Evolutionary conservation across 2,888 invertebrate genomes (phyloP), one percentile per base, ranked within the genome.

Genomic region (Platycnemis pennipes): DNA sequence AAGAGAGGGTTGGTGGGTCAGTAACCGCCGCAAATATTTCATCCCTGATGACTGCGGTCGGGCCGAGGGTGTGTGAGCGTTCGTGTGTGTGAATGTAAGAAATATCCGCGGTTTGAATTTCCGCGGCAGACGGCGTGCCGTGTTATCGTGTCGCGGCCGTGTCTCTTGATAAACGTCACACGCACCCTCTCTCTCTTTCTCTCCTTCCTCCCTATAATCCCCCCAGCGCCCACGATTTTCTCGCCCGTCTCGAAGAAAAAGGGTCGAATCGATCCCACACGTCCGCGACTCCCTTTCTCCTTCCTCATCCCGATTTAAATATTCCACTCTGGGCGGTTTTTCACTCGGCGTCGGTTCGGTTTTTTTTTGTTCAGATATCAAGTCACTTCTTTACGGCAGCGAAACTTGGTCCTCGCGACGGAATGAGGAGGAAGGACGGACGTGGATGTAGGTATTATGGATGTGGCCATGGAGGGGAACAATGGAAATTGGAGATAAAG

Each of bases 101-200:
- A 77, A 77, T 77, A 77, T 77, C 77, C 77, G n/a, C 77, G 77
- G 77, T 77, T 77, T 77, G 77, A 16, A 77, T 77, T 77, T 77
- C 77, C 77, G 4, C 77, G 37, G 77, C 77, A 77, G 77, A 37
- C 77, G 77, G 77, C 77, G 77, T 77, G 77, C 77, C 77, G 77
- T 77, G 77, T 77, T 77, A 37, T 77, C 77, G 77, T 77, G 77
- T 77, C 77, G 77, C 37, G 77, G 31, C 77, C 37, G 77, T 77
- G 77, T 77, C 77, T 31, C 37, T 77, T 77, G 77, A 77, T 77
- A 77, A 77, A 77, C 77, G 77, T 37, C 77, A 77, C 63, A 63
- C 19, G 7, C 26, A 16, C n/a, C 63, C 19, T n/a, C 53, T 53
- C 53, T 16, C 53, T 53, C 53, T n/a, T n/a, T n/a, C 56, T 22